Percentiles rank a stretch among this genome's conserved stretches.
Evolutionary conservation across 2,113 vertebrate species (phyloP).

Genomic region (Amblyornis subalaris): DNA sequence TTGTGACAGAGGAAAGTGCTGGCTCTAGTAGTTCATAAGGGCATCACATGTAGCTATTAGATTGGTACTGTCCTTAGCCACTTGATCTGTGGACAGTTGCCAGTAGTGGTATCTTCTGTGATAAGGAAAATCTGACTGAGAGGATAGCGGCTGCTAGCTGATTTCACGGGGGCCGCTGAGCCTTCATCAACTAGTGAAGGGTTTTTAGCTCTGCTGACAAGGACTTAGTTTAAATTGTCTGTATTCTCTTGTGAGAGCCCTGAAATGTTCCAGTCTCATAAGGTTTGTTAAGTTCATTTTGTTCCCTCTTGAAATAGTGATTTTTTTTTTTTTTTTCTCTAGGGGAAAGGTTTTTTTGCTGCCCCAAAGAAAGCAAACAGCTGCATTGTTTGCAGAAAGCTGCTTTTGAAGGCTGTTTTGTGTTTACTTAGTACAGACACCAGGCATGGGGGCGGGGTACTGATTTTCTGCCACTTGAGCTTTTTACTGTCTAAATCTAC

Average conservation of each 20-base stretch:
- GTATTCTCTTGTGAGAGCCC: not conserved
- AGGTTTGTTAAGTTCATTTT: not conserved
- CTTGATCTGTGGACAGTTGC: not conserved
- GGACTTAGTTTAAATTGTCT: not conserved
- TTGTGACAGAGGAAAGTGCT: not conserved
- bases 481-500: not conserved
- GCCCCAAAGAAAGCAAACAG: slow-evolving; percentile 56
- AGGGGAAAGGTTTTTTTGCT: slow-evolving; percentile 35
- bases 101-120: not conserved
- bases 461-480: slow-evolving; percentile 7
- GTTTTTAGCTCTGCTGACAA: not conserved
- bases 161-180: not conserved
- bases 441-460: not conserved
- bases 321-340: slow-evolving; percentile 17
- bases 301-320: slow-evolving; percentile 15
- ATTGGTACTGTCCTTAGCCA: not conserved
- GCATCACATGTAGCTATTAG: not conserved
- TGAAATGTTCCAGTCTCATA: not conserved
- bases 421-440: slow-evolving; percentile 52
- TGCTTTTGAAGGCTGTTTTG: slow-evolving; percentile 58
- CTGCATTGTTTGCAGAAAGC: slow-evolving; percentile 63
- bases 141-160: not conserved
- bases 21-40: not conserved
- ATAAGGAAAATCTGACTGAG: not conserved
- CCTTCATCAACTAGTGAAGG: not conserved